Percentiles rank a stretch among this genome's conserved stretches.
Evolutionary conservation across 2,888 invertebrate species (phyloP).

Genomic region (Chymomyza fuscimana): DNA sequence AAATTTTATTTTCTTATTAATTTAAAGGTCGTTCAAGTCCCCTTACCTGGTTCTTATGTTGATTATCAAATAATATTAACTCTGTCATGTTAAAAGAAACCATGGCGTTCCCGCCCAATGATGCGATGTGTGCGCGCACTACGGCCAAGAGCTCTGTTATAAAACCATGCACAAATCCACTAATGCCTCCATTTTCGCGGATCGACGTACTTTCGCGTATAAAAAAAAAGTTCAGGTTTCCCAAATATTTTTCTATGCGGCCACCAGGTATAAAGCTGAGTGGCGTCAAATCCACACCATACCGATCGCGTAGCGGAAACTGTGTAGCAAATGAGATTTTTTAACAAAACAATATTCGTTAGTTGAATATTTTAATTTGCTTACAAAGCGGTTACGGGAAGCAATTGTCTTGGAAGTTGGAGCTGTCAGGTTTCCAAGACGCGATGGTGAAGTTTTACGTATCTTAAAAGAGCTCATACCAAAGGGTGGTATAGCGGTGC

Average conservation of each 20-base stretch:
- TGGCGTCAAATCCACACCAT: conserved; percentile 90
- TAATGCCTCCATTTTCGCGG: conserved; percentile 93
- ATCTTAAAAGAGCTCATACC: conserved; percentile 80
- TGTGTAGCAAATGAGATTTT: conserved; percentile 27
- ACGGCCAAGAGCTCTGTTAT: conserved; percentile 95
- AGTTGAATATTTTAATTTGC: conserved; percentile 4
- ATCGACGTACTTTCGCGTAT: conserved; percentile 96
- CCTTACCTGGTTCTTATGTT: conserved; percentile 96
- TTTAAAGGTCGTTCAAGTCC: background rate
- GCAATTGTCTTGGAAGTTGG: conserved; percentile 43
- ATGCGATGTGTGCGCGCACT: conserved; percentile 94
- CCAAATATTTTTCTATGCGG: conserved; percentile 89
- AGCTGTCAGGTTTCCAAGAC: conserved; percentile 61
- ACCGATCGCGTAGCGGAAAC: conserved; percentile 77
- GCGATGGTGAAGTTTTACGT: conserved; percentile 82
- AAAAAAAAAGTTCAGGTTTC: conserved; percentile 95
- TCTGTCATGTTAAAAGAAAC: conserved; percentile 96
- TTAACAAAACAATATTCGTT: background rate
- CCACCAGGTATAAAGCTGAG: conserved; percentile 89
- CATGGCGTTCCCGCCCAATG: conserved; percentile 96
- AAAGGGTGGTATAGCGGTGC: conserved; percentile 66
- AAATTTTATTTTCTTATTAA: background rate
- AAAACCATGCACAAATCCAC: conserved; percentile 96
- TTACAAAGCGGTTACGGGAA: conserved; percentile 59
- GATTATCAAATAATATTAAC: conserved; percentile 93